phyloP scores from a whole-genome alignment of 1,140 invertebrate genomes.

The Pemphigus obesinymphae region DNA sequence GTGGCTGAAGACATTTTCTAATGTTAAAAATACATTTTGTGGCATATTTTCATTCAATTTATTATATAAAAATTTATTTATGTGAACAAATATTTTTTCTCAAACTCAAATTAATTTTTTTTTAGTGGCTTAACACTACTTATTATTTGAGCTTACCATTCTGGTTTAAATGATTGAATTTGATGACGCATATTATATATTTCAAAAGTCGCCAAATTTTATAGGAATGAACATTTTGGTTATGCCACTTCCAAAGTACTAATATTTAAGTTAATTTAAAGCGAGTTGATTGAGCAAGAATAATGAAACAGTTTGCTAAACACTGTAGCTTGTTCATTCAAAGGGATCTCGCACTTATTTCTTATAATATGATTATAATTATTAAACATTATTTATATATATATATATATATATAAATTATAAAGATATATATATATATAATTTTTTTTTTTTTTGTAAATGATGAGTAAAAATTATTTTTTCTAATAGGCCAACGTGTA shows the following conservation, averaged over 20 bases:
- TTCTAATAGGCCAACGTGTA: conserved; percentile 33
- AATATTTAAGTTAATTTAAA: conserved; percentile 34
- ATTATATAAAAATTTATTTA: conserved; percentile 17
- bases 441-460: conserved; percentile 16
- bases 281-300: conserved; percentile 26
- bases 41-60: not conserved
- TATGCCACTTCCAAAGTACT: conserved; percentile 37
- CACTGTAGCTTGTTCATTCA: conserved; percentile 26
- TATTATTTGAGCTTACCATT: conserved; percentile 16
- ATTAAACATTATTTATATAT: too few relatives aligned
- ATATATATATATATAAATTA: conserved; percentile 1
- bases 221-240: conserved; percentile 20
- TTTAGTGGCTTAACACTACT: conserved; percentile 38
- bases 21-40: not conserved
- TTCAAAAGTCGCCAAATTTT: conserved; percentile 17
- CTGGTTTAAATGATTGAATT: conserved; percentile 12
- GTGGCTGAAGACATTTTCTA: conserved; percentile 10
- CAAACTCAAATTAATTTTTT: not conserved
- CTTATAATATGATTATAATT: conserved; percentile 32
- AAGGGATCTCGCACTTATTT: conserved; percentile 27
- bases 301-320: not conserved
- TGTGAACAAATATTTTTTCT: conserved; percentile 22
- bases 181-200: not conserved
- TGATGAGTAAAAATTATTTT: conserved; percentile 19
- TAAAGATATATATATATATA: conserved; percentile 16